These are phyloP conservation scores for Apodemus speciosus DNA, from an alignment of 2,113 vertebrate species.

Conservation along the genomic window DNA sequence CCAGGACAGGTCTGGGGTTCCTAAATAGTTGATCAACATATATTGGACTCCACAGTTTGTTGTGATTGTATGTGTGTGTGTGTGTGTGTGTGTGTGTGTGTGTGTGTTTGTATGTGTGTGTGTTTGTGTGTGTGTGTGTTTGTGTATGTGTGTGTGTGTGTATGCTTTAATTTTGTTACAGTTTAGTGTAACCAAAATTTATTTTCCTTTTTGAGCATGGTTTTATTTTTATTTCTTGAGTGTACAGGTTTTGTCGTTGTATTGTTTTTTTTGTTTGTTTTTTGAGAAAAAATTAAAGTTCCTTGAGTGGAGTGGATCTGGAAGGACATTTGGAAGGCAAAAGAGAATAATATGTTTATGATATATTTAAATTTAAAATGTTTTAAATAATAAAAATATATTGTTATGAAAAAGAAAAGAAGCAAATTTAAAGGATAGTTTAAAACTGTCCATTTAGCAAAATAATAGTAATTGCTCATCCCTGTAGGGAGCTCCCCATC, in stretches of 20 bases:
- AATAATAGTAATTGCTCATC: background rate
- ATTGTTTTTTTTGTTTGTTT: background rate
- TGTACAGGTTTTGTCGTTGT: background rate
- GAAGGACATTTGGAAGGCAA: background rate
- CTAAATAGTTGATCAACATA: background rate
- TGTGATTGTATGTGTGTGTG: too few relatives aligned
- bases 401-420: background rate
- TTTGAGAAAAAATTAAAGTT: background rate
- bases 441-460: background rate
- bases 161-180: background rate
- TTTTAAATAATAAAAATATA: background rate
- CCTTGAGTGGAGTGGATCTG: background rate
- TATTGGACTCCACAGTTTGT: background rate
- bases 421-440: background rate
- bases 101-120: background rate
- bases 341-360: background rate
- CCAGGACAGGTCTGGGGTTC: background rate
- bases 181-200: background rate
- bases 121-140: background rate
- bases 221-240: background rate
- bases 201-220: background rate
- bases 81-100: background rate
- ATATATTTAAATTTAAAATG: background rate
- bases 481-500: background rate
- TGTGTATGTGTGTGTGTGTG: background rate